Percentiles rank a stretch among this genome's conserved stretches.
Evolutionary conservation across 2,113 vertebrate species (phyloP).

Genomic region (Upupa epops): DNA sequence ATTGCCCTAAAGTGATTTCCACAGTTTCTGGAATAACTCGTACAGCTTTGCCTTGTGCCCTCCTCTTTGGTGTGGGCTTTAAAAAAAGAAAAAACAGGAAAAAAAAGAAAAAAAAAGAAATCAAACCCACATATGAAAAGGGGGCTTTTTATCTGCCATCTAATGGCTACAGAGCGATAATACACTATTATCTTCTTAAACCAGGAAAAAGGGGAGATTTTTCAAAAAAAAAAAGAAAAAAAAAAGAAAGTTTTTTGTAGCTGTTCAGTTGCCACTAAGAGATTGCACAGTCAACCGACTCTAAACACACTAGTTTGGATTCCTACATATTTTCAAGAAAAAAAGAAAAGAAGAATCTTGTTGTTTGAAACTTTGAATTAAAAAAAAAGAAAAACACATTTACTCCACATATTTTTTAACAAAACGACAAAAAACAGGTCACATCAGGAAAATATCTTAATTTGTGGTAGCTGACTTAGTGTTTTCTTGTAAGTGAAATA

Average conservation of each 20-base stretch:
- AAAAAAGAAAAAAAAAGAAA: slow-evolving; percentile 53
- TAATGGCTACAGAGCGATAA: slow-evolving; percentile 91
- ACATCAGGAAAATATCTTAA: slow-evolving; percentile 86
- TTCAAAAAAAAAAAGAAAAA: slow-evolving; percentile 75
- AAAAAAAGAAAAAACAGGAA: slow-evolving; percentile 68
- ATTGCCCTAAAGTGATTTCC: slow-evolving; percentile 93
- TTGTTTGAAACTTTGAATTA: slow-evolving; percentile 85
- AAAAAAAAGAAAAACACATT: slow-evolving; percentile 78
- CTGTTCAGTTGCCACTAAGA: slow-evolving; percentile 99
- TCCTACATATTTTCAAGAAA: slow-evolving; percentile 91
- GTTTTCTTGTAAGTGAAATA: slow-evolving; percentile 88
- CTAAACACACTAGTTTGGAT: slow-evolving; percentile 96
- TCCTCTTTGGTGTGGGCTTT: slow-evolving; percentile 84
- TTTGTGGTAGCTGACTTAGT: slow-evolving; percentile 90
- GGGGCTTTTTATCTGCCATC: slow-evolving; percentile 88
- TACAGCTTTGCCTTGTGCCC: slow-evolving; percentile 97
- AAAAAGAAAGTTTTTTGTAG: slow-evolving; percentile 88
- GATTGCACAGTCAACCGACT: slow-evolving; percentile 99
- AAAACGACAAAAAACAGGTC: slow-evolving; percentile 85
- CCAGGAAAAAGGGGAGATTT: slow-evolving; percentile 84
- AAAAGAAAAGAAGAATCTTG: slow-evolving; percentile 83
- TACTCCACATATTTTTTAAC: slow-evolving; percentile 93
- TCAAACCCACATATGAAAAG: slow-evolving; percentile 85
- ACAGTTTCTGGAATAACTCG: slow-evolving; percentile 94
- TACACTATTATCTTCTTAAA: slow-evolving; percentile 91